phyloP scores from a whole-genome alignment of 2,797 vertebrate species.

The Melanotaenia maccullochi region DNA sequence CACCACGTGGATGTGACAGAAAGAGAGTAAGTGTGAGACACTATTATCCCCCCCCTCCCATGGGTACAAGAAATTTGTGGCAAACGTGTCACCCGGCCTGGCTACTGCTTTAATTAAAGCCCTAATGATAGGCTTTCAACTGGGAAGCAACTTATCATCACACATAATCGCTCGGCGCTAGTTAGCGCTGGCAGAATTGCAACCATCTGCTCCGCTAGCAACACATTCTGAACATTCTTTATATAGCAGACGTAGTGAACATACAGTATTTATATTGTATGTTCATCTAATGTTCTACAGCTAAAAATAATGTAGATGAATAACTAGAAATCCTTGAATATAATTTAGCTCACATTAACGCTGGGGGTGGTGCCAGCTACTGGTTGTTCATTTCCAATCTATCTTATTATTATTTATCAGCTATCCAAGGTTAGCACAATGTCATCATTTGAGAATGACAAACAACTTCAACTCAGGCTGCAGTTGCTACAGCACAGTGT shows the following conservation, averaged over 20 bases:
- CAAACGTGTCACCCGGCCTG: constrained; percentile 69
- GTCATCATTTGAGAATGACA: not conserved
- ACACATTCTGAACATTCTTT: constrained; percentile 74
- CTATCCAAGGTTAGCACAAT: not conserved
- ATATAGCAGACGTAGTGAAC: constrained; percentile 46
- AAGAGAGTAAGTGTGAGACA: constrained; percentile 42
- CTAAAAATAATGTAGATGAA: constrained; percentile 23
- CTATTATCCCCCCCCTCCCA: constrained; percentile 13
- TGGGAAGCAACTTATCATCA: constrained; percentile 76
- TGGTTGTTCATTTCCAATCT: not conserved
- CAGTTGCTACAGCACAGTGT: not conserved
- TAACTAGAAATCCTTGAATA: not conserved
- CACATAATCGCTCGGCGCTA: constrained; percentile 74
- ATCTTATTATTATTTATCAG: not conserved
- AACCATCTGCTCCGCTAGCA: constrained; percentile 76
- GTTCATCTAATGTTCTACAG: constrained; percentile 31
- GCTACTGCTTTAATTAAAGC: constrained; percentile 79
- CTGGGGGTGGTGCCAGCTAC: not conserved
- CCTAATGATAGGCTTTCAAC: constrained; percentile 78
- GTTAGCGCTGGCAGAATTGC: constrained; percentile 75
- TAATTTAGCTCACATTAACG: not conserved
- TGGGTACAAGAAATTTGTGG: constrained; percentile 61
- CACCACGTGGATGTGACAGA: constrained; percentile 65
- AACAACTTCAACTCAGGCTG: not conserved
- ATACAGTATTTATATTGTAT: constrained; percentile 57